A percentile compares a stretch with the other conserved stretches of the same genome.
Conservation (phyloP, 2,888 invertebrate species). For the Aplocera efformata region DNA sequence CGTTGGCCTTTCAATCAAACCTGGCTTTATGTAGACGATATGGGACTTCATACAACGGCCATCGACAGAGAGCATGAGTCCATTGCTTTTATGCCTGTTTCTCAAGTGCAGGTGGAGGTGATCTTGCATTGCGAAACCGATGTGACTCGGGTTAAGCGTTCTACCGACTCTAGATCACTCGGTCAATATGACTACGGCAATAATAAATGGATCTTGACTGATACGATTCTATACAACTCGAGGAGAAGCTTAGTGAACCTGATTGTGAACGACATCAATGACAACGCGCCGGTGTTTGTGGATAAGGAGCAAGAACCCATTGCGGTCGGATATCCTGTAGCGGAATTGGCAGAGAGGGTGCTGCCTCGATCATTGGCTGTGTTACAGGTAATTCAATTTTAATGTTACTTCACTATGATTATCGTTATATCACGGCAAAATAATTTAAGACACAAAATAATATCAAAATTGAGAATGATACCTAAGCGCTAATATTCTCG, state of each 20-base stretch:
- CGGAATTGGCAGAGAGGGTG: conserved; percentile 56
- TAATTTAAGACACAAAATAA: too few species aligned
- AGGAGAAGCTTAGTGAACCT: conserved; percentile 66
- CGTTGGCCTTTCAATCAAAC: conserved; percentile 61
- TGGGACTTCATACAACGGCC: conserved; percentile 51
- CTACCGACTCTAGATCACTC: conserved; percentile 40
- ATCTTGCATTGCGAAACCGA: conserved; percentile 52
- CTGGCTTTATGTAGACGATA: conserved; percentile 65
- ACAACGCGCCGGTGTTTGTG: conserved; percentile 70
- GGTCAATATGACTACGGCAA: conserved; percentile 59
- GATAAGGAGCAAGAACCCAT: conserved; percentile 56
- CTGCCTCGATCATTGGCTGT: conserved; percentile 65
- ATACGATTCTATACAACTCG: conserved; percentile 57
- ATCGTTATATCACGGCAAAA: too few species aligned
- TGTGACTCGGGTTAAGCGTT: conserved; percentile 46
- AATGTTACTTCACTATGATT: too few species aligned
- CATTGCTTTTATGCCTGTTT: conserved; percentile 68
- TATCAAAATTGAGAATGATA: too few species aligned
- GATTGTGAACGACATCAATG: conserved; percentile 78
- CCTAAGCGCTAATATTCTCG: too few species aligned
- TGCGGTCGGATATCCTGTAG: conserved; percentile 67
- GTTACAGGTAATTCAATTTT: conserved; percentile 73
- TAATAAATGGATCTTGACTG: conserved; percentile 63
- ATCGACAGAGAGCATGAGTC: conserved; percentile 70
- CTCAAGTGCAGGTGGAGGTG: conserved; percentile 72